Percentiles rank a stretch among this genome's conserved stretches.
These are phyloP conservation scores for Cyclargus thomasi DNA, from an alignment of 1,140 invertebrate species.

Conservation along the genomic window DNA sequence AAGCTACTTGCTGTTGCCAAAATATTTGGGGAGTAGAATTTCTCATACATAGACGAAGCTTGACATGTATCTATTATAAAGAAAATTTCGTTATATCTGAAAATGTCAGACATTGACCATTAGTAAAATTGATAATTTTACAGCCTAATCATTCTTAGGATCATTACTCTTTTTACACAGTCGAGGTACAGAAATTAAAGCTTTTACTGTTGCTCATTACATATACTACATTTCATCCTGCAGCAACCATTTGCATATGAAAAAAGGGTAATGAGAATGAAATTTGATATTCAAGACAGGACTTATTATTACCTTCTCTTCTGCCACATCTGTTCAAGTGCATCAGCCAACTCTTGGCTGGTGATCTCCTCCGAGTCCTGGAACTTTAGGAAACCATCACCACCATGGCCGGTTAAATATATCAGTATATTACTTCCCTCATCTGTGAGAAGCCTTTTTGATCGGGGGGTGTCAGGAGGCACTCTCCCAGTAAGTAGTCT, in stretches of 20 bases:
- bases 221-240: no score
- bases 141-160: no score
- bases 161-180: no score
- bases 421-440: slow-evolving; percentile 98
- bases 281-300: no score
- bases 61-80: slow-evolving; percentile 99
- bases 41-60: slow-evolving; percentile 98
- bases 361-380: slow-evolving; percentile 99
- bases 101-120: no score
- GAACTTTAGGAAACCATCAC: slow-evolving; percentile 99
- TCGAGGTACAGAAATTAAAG: no score
- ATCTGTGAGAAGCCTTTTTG: slow-evolving; percentile 96
- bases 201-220: no score
- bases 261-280: no score
- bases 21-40: slow-evolving; percentile 99
- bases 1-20: slow-evolving; percentile 97
- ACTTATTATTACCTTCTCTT: slow-evolving; percentile 89
- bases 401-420: slow-evolving; percentile 98
- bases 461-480: slow-evolving; percentile 92
- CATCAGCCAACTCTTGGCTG: slow-evolving; percentile 98
- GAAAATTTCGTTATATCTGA: slow-evolving; percentile 97
- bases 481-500: slow-evolving; percentile 94
- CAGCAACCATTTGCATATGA: no score
- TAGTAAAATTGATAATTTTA: no score
- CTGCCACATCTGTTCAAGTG: slow-evolving; percentile 99